Base-by-base conservation (phyloP, 2,113 vertebrate species). In the Chamaetylas fuelleborni region DNA sequence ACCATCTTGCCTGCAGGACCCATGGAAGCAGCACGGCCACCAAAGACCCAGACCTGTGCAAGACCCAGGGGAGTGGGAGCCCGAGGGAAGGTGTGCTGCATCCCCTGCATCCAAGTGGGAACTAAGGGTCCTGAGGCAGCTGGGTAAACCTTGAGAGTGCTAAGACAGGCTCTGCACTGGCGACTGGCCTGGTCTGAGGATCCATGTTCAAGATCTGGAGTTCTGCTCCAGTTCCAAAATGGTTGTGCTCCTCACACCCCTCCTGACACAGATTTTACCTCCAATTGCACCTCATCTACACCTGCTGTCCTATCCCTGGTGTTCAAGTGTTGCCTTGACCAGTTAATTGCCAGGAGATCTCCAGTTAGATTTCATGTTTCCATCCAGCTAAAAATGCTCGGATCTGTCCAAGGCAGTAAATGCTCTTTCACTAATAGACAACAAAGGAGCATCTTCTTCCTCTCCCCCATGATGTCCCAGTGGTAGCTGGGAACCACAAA, bases 241-340 rank as follows among this genome's bases (percentile, higher is more conserved):
- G 23, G 29, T 38, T 0, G 0, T 20, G 48, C 29, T 71, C 13
- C 15, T 62, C 50, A 54, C 16, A 24, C 5, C 20, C 17, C 31
- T 83, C 43, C 58, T 34, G 19, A 36, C 58, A 70, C 9, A 73
- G 54, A 61, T 31, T 60, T 71, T 57, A 81, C 14, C 12, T 56
- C 19, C 2, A 1, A 24, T 3, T 81, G 60, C 25, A 36, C 8
- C 4, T 1, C 28, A 48, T 48, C 73, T 69, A 54, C 53, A 18
- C 16, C 6, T 62, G 13, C 48, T n/a, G 22, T 24, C 38, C 17
- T 33, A 24, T 31, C 36, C 28, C 47, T 9, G 8, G 19, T 26
- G 43, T 60, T 72, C 12, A 4, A 11, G 23, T 42, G 28, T 47
- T 86, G 34, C 29, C 31, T 53, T 69, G 25, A 42, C 14, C 20